phyloP scores from a whole-genome alignment of 2,888 invertebrate species.

The Tinea trinotella region DNA sequence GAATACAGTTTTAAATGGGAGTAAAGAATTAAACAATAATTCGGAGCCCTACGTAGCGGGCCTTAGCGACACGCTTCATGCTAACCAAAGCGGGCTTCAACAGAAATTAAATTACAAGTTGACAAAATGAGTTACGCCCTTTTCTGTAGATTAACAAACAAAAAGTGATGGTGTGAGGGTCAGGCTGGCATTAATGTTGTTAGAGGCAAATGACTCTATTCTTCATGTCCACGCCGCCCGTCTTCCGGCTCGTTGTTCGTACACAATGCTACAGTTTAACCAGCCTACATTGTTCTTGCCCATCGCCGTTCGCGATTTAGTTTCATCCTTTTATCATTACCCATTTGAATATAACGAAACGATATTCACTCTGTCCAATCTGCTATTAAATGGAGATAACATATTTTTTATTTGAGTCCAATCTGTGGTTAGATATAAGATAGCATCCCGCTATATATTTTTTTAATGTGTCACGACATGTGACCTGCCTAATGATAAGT shows the following conservation, averaged over 20 bases:
- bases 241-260: constrained; percentile 33
- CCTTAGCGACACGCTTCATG: constrained; percentile 4
- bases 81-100: constrained; percentile 37
- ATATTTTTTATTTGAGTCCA: too few relatives aligned
- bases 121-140: constrained; percentile 72
- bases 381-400: too few relatives aligned
- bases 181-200: constrained; percentile 62
- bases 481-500: too few relatives aligned
- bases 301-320: constrained; percentile 48
- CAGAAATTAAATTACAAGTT: constrained; percentile 69
- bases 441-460: too few relatives aligned
- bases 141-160: constrained; percentile 72
- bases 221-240: constrained; percentile 35
- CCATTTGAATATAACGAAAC: constrained; percentile 34
- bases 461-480: too few relatives aligned
- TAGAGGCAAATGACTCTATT: constrained; percentile 68
- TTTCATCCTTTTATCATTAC: constrained; percentile 56
- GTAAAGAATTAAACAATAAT: constrained; percentile 3
- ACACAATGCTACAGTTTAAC: constrained; percentile 64
- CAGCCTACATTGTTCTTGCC: constrained; percentile 55
- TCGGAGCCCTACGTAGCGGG: neutral
- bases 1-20: neutral
- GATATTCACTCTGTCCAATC: neutral
- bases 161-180: constrained; percentile 69
- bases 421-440: too few relatives aligned